Evolutionary conservation across 2,888 invertebrate species (phyloP).

Genomic region (Melitaea athalia): DNA sequence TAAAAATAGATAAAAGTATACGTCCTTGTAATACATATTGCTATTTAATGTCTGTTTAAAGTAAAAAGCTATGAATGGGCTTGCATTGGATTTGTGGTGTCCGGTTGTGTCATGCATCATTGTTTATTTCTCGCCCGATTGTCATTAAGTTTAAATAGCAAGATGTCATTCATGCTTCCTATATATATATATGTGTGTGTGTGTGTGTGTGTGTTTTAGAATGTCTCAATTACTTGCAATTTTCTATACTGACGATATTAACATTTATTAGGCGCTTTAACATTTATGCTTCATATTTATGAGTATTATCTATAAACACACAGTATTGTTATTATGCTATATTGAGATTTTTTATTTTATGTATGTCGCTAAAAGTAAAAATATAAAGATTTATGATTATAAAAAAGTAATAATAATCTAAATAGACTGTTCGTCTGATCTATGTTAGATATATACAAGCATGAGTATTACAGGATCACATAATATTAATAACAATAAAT

Average conservation of each 20-base stretch:
- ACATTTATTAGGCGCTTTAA: constrained; percentile 17
- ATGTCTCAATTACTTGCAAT: constrained; percentile 2
- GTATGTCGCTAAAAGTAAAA: background rate
- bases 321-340: background rate
- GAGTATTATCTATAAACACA: background rate
- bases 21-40: background rate
- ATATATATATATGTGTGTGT: background rate
- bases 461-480: background rate
- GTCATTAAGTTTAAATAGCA: background rate
- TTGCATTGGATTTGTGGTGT: background rate
- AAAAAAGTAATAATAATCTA: background rate
- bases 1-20: background rate
- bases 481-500: background rate
- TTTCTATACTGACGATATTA: background rate
- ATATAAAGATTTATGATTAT: background rate
- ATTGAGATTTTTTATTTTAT: background rate
- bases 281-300: constrained; percentile 37
- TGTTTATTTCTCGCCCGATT: background rate
- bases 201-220: background rate
- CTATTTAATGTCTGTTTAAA: no score
- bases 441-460: background rate
- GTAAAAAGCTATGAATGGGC: background rate
- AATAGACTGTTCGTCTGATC: background rate
- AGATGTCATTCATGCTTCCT: background rate
- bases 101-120: background rate